phyloP scores from a whole-genome alignment of 2,113 vertebrate species.

The Tylochromis polylepis region DNA sequence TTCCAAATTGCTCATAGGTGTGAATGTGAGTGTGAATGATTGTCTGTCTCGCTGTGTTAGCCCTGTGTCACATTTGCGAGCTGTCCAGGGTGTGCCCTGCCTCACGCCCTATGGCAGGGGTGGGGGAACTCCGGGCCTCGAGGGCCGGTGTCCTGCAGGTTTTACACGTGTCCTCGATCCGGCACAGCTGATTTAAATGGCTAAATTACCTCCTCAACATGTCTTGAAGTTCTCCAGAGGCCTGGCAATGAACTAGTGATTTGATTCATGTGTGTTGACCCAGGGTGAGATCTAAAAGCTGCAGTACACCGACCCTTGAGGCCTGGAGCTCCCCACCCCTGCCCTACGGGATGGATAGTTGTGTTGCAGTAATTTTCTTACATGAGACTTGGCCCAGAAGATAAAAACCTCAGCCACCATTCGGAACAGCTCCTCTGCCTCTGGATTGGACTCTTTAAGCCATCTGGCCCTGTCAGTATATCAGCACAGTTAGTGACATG shows the following conservation, averaged over 20 bases:
- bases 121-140: background rate
- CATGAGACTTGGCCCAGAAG: constrained; percentile 96
- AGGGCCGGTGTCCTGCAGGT: background rate
- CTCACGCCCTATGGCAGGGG: background rate
- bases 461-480: constrained; percentile 82
- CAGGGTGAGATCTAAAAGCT: too few relatives aligned
- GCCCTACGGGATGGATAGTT: background rate
- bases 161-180: background rate
- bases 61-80: background rate
- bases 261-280: too few relatives aligned
- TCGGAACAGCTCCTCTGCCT: constrained; percentile 90
- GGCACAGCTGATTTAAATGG: background rate
- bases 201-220: too few relatives aligned
- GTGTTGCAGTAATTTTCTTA: constrained; percentile 59
- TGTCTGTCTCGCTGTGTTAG: background rate
- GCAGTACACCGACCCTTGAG: too few relatives aligned
- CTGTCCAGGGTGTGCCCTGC: too few relatives aligned
- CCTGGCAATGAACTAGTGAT: too few relatives aligned
- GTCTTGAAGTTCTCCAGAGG: too few relatives aligned
- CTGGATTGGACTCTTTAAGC: constrained; percentile 88
- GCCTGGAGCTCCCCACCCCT: background rate
- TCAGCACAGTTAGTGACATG: background rate
- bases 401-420: constrained; percentile 98
- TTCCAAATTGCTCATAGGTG: background rate
- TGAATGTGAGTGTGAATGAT: background rate